Evolutionary conservation across 35 echinoderm and acorn worm genomes (phyloP).

Genomic region (Acanthaster planci): DNA sequence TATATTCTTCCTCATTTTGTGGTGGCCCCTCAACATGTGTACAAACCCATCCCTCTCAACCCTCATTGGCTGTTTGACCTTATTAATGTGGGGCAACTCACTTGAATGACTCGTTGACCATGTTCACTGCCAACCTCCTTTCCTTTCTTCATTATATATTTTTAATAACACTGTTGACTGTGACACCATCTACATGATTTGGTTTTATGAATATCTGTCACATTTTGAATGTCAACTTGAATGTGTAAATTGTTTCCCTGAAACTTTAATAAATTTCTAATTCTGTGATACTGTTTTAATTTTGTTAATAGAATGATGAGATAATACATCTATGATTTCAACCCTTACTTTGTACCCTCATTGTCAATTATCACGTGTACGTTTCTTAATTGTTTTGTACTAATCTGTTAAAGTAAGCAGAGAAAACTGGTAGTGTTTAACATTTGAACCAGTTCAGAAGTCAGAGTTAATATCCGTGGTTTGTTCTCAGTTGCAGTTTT

Average conservation of each 20-base stretch:
- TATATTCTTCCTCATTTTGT: neutral
- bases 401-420: too few relatives aligned
- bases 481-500: too few relatives aligned
- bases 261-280: neutral
- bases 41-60: neutral
- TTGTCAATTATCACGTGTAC: neutral
- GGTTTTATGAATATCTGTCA: neutral
- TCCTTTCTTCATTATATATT: neutral
- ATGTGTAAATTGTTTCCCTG: neutral
- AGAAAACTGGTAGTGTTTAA: too few relatives aligned
- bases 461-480: too few relatives aligned
- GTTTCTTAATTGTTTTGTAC: neutral
- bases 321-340: constrained; percentile 4
- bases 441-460: too few relatives aligned
- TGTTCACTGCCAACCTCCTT: neutral
- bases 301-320: constrained; percentile 14
- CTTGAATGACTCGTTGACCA: neutral
- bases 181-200: neutral
- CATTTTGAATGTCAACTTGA: neutral
- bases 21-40: constrained; percentile 18
- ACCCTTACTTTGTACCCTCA: neutral
- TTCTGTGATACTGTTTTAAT: too few relatives aligned
- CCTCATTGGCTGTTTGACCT: neutral
- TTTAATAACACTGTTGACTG: neutral
- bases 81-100: neutral